phyloP scores from a whole-genome alignment of 2,888 invertebrate genomes.

The Parelbella ahira region DNA sequence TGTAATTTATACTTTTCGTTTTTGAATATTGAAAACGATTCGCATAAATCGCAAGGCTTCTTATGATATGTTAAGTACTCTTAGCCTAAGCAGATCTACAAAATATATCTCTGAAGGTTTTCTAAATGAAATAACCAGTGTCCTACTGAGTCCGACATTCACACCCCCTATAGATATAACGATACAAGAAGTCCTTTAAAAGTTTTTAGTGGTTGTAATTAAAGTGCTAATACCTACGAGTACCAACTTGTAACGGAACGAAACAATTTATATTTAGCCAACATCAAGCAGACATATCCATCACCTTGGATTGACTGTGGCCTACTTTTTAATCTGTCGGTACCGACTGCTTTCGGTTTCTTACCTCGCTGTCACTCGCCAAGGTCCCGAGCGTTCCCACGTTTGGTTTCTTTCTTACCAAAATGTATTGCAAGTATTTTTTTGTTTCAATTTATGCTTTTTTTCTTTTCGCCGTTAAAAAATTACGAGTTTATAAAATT shows the following conservation, averaged over 20 bases:
- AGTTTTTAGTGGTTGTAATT: not conserved
- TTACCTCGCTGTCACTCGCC: constrained; percentile 27
- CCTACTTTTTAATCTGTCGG: constrained; percentile 41
- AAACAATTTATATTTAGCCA: constrained; percentile 14
- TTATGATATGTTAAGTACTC: too few relatives aligned
- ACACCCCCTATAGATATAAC: too few relatives aligned
- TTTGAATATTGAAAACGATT: too few relatives aligned
- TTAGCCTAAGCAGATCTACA: too few relatives aligned
- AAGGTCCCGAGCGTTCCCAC: constrained; percentile 29
- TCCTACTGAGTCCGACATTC: too few relatives aligned
- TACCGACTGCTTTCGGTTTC: constrained; percentile 51
- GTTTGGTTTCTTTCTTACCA: constrained; percentile 7
- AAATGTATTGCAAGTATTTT: constrained; percentile 1
- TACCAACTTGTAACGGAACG: not conserved
- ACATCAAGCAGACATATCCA: constrained; percentile 24
- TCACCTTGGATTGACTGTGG: constrained; percentile 53
- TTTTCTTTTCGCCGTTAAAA: too few relatives aligned
- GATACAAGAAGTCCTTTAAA: not conserved
- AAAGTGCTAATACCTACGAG: not conserved
- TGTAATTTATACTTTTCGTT: too few relatives aligned
- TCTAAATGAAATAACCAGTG: too few relatives aligned
- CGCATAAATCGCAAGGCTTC: too few relatives aligned
- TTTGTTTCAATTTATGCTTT: too few relatives aligned
- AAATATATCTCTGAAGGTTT: too few relatives aligned
- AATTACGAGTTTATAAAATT: too few relatives aligned